These are phyloP conservation scores for Mus spicilegus DNA, from an alignment of 2,113 vertebrate genomes.

Conservation along the genomic window DNA sequence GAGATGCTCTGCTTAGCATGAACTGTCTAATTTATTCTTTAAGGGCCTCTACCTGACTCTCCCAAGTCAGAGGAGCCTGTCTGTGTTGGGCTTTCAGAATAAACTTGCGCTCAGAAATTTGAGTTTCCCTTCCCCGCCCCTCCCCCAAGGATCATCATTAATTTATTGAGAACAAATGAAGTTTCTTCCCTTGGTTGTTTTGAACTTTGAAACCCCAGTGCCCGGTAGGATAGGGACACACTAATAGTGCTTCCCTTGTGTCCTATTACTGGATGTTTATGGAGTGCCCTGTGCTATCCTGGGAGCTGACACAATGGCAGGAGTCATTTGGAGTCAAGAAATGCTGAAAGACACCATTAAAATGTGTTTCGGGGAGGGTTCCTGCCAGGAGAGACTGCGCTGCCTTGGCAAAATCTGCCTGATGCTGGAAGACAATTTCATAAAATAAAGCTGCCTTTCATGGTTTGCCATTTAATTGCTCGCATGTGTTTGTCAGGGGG, in stretches of 20 bases:
- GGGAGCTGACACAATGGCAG: conserved; percentile 91
- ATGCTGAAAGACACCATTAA: conserved; percentile 90
- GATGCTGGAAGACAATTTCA: conserved; percentile 74
- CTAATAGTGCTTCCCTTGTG: conserved; percentile 90
- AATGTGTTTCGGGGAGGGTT: conserved; percentile 86
- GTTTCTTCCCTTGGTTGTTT: conserved; percentile 88
- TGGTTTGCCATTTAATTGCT: conserved; percentile 74
- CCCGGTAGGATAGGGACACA: conserved; percentile 87
- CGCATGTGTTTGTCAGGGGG: conserved; percentile 51
- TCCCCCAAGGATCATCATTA: conserved; percentile 86
- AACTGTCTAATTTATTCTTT: conserved; percentile 77
- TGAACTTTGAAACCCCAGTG: conserved; percentile 89
- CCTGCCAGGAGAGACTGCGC: conserved; percentile 83
- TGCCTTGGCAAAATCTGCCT: conserved; percentile 78
- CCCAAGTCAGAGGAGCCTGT: conserved; percentile 66
- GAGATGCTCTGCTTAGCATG: conserved; percentile 68
- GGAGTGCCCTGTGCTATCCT: conserved; percentile 86
- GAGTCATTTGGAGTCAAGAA: conserved; percentile 91
- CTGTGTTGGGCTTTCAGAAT: conserved; percentile 50
- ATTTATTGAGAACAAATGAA: conserved; percentile 90
- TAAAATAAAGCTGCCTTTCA: conserved; percentile 64
- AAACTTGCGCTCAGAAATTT: conserved; percentile 82
- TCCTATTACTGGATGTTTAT: conserved; percentile 92
- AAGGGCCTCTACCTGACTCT: conserved; percentile 63
- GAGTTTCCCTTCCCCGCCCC: not conserved